These are phyloP conservation scores for Chaetophractus vellerosus DNA, from an alignment of 2,797 vertebrate species.

Conservation along the genomic window DNA sequence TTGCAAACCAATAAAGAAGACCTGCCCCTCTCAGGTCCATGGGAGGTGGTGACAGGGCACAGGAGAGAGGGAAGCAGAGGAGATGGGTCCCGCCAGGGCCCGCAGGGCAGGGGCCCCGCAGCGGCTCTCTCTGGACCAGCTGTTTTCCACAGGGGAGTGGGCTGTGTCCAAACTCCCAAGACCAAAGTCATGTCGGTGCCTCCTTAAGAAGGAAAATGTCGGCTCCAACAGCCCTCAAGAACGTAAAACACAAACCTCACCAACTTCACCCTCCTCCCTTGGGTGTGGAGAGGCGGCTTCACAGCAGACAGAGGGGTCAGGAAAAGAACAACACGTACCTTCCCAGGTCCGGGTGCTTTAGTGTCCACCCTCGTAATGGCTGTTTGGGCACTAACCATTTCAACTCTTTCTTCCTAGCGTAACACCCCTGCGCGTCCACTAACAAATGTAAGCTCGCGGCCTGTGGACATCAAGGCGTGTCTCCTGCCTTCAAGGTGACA, in stretches of 20 bases:
- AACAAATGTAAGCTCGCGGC: neutral
- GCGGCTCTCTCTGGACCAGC: neutral
- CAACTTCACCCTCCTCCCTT: neutral
- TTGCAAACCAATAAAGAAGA: conserved; percentile 33
- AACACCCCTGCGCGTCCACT: neutral
- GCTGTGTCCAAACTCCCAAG: neutral
- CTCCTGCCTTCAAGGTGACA: conserved; percentile 3
- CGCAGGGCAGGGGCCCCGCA: neutral
- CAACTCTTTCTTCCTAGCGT: neutral
- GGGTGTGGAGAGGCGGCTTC: neutral
- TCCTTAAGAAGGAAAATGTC: neutral
- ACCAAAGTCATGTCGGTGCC: neutral
- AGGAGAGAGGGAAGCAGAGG: neutral
- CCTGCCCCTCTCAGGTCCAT: neutral
- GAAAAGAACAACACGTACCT: neutral
- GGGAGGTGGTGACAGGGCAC: neutral
- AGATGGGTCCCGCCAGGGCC: neutral
- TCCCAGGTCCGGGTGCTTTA: neutral
- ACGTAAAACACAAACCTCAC: neutral
- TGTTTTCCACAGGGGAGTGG: neutral
- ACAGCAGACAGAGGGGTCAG: neutral
- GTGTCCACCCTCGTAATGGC: neutral
- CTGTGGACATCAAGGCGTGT: neutral
- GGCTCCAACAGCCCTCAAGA: neutral
- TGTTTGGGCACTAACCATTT: neutral